These are phyloP conservation scores for Zygogramma bicolorata DNA, from an alignment of 2,888 invertebrate species.

Conservation along the genomic window DNA sequence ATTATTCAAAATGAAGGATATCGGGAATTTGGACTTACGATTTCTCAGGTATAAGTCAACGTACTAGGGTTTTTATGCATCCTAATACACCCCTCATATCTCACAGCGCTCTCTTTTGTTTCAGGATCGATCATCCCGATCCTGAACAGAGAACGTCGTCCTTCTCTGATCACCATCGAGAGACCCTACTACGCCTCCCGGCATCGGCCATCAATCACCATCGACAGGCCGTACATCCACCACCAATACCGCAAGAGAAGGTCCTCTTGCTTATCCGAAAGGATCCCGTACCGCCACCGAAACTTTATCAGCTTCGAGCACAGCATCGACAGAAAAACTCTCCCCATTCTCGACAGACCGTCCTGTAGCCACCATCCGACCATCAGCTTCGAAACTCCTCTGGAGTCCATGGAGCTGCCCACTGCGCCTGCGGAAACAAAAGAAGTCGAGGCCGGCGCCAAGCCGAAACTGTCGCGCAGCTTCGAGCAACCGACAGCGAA, in stretches of 20 bases:
- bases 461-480: constrained; percentile 60
- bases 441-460: constrained; percentile 33
- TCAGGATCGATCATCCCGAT: constrained; percentile 63
- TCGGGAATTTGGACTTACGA: too few species aligned
- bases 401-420: constrained; percentile 48
- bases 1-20: too few species aligned
- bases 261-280: constrained; percentile 63
- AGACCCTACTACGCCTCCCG: constrained; percentile 52
- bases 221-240: constrained; percentile 51
- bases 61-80: too few species aligned
- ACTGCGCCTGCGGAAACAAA: constrained; percentile 17
- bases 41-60: too few species aligned
- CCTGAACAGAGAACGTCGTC: constrained; percentile 57
- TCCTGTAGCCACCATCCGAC: constrained; percentile 57
- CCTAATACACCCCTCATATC: too few species aligned
- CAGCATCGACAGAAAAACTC: constrained; percentile 42
- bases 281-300: constrained; percentile 53
- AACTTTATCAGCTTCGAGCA: constrained; percentile 65
- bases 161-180: constrained; percentile 61
- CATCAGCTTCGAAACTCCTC: constrained; percentile 58
- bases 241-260: constrained; percentile 53
- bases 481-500: constrained; percentile 62
- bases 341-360: constrained; percentile 38
- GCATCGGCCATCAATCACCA: constrained; percentile 54
- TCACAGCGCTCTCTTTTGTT: constrained; percentile 34